phyloP scores from a whole-genome alignment of 2,113 vertebrate species.

The Tautogolabrus adspersus region DNA sequence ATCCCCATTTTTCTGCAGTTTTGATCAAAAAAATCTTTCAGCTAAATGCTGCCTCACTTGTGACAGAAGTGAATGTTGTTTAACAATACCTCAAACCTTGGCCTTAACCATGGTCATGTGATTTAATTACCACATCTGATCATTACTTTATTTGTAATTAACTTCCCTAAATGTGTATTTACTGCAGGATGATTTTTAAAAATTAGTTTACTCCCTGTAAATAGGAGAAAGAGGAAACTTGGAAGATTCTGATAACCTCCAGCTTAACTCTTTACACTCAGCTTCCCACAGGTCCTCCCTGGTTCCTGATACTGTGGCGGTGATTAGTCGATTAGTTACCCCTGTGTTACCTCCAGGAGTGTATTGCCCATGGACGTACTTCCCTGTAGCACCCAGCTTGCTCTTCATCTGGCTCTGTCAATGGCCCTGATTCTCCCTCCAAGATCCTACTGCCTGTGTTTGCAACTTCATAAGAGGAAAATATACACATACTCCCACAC shows the following conservation, averaged over 20 bases:
- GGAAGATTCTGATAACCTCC: background rate
- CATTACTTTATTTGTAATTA: background rate
- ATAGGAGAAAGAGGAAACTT: background rate
- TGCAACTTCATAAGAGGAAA: background rate
- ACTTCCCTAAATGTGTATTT: background rate
- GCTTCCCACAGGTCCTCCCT: constrained; percentile 4
- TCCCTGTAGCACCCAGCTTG: constrained; percentile 15
- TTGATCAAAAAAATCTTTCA: background rate
- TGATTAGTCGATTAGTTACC: constrained; percentile 47
- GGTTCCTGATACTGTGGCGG: constrained; percentile 16
- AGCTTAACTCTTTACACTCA: background rate
- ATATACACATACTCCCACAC: constrained; percentile 28
- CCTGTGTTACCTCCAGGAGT: constrained; percentile 46
- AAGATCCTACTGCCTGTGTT: constrained; percentile 22
- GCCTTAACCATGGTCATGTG: background rate
- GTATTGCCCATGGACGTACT: constrained; percentile 28
- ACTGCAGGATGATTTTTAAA: background rate
- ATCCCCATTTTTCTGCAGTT: too few relatives aligned
- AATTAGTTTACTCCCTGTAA: constrained; percentile 1
- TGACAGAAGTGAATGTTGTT: too few relatives aligned
- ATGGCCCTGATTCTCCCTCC: constrained; percentile 37
- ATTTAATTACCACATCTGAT: background rate
- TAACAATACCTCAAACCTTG: background rate
- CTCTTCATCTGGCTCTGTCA: constrained; percentile 34
- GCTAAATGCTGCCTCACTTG: too few relatives aligned